phyloP scores from a whole-genome alignment of 2,888 invertebrate species.

The Hydriomena furcata region DNA sequence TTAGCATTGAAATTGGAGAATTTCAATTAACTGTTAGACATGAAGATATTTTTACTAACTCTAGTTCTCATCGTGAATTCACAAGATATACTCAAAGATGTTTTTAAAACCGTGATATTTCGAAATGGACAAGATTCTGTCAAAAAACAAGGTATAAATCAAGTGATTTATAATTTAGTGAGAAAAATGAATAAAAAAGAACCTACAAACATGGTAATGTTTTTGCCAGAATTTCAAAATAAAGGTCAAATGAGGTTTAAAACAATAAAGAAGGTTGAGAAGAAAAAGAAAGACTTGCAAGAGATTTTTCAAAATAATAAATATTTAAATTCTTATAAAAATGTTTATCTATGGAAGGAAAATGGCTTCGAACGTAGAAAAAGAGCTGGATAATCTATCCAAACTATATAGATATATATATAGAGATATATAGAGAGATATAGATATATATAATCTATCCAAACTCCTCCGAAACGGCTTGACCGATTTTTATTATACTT shows the following conservation, averaged over 20 bases:
- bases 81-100: background rate
- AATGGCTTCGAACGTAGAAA: no score
- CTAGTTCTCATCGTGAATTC: background rate
- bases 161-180: background rate
- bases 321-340: no score
- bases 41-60: slow-evolving; percentile 1
- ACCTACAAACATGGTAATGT: background rate
- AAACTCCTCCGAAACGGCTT: no score
- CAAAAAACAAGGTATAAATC: background rate
- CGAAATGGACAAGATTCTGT: background rate
- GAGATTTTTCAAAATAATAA: background rate
- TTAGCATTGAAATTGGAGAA: background rate
- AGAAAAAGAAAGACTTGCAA: background rate
- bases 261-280: background rate
- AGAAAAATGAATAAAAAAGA: background rate
- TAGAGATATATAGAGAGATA: no score
- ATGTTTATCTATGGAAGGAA: no score
- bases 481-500: no score
- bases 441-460: no score
- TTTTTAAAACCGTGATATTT: background rate
- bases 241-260: slow-evolving; percentile 30
- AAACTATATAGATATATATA: no score
- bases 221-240: slow-evolving; percentile 34
- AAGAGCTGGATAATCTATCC: no score
- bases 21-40: background rate